Evolutionary conservation across 1,140 invertebrate species (phyloP), one percentile per base, ranked within the genome.

Genomic region (Trichonephila clavipes): DNA sequence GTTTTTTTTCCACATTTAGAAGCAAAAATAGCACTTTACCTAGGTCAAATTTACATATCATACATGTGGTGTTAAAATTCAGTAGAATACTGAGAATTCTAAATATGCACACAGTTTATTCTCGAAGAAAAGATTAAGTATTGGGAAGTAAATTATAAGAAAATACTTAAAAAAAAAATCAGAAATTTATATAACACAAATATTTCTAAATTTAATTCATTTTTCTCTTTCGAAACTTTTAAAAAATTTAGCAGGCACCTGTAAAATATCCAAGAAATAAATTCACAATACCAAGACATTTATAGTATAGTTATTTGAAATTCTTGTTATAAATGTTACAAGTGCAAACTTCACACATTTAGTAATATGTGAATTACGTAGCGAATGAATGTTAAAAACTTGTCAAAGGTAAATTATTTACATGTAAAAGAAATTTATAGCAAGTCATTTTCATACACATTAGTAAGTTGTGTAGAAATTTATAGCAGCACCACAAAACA

Each of bases 1-100:
- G 44, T 92, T 86, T 87, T 44, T 92, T 88, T 87, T 88, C 24
- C 85, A 93, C 24, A 72, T 82, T 34, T 19, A 93, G 86, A 81
- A 93, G 85, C 51, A 93, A 93, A 93, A 93, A 93, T 93, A 93
- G 69, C 28, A 87, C 51, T 88, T 88, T 72, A 88, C 44, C 64
- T 81, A 88, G 92, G 61, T 64, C 69, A 93, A 88, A 88, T 93
- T 77, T 93, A 93, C 92, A 93, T 77, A 89, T 66, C 16, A 14
- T 88, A 88, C 24, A 88, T 66, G 18, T 2, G 14, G 18, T 58
- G 34, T 24, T 72, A 89, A 77, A 72, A 69, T 51, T 72, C 64
- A 89, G 14, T 88, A 18, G 51, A 87, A n/a, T 12, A 62, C 12
- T 28, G 14, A 69, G 34, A 77, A 34, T 77, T 77, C 34, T 77